Evolutionary conservation across 2,888 invertebrate species (phyloP).

Genomic region (Elmis aenea): DNA sequence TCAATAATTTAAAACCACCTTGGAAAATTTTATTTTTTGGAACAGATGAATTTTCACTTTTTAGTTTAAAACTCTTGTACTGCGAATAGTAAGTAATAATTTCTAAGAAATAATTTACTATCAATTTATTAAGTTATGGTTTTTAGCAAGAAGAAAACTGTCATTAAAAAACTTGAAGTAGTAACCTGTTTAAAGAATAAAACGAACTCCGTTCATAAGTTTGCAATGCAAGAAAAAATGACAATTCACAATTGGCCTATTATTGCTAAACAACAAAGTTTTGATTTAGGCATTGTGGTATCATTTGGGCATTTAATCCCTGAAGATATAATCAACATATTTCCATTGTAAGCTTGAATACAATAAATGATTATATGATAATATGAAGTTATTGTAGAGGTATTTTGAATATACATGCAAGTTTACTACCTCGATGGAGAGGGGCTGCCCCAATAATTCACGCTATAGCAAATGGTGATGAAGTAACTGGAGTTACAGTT

Average conservation of each 20-base stretch:
- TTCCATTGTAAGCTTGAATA: slow-evolving; percentile 71
- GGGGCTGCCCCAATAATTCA: slow-evolving; percentile 90
- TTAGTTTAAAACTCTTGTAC: slow-evolving; percentile 65
- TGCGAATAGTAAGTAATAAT: slow-evolving; percentile 57
- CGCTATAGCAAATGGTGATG: slow-evolving; percentile 78
- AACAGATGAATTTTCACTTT: slow-evolving; percentile 75
- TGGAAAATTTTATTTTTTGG: slow-evolving; percentile 81
- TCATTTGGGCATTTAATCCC: slow-evolving; percentile 93
- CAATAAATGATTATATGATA: not conserved
- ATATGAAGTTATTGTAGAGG: slow-evolving; percentile 56
- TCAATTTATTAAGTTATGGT: slow-evolving; percentile 1
- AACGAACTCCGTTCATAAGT: slow-evolving; percentile 62
- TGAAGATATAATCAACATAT: slow-evolving; percentile 63
- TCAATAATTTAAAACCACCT: slow-evolving; percentile 38
- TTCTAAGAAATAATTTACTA: not conserved
- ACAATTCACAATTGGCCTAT: slow-evolving; percentile 63
- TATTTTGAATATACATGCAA: slow-evolving; percentile 91
- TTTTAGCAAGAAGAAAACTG: slow-evolving; percentile 51
- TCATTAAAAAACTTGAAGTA: slow-evolving; percentile 58
- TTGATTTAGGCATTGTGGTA: slow-evolving; percentile 84
- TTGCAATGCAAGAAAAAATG: slow-evolving; percentile 59
- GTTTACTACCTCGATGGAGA: slow-evolving; percentile 85
- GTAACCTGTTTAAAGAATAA: slow-evolving; percentile 63
- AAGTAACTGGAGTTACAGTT: slow-evolving; percentile 75
- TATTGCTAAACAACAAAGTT: slow-evolving; percentile 46